Percentiles rank a stretch among this genome's conserved stretches.
phyloP scores from a whole-genome alignment of 2,113 vertebrate species.

The Barbus barbus region DNA sequence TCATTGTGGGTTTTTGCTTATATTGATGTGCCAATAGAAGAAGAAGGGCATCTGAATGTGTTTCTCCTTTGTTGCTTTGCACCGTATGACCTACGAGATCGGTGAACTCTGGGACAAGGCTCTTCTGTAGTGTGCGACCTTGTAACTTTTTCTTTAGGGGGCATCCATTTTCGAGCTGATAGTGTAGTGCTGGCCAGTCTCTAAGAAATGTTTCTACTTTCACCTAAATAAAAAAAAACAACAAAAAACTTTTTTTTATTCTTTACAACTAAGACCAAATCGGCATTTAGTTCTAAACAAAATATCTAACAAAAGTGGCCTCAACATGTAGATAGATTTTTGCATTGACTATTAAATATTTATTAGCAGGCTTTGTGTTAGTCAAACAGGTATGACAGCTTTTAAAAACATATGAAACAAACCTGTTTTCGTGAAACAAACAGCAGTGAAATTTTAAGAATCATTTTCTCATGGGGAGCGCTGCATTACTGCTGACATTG shows the following conservation, averaged over 20 bases:
- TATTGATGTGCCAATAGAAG: constrained; percentile 66
- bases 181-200: too few species aligned
- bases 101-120: constrained; percentile 64
- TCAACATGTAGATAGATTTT: neutral
- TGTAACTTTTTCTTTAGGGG: constrained; percentile 18
- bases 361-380: neutral
- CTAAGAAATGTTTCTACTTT: neutral
- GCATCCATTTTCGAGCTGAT: neutral
- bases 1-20: constrained; percentile 67
- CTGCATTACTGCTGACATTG: neutral
- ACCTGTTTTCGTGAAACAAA: neutral
- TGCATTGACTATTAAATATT: neutral
- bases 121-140: constrained; percentile 30
- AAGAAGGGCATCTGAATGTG: constrained; percentile 67
- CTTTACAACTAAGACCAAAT: neutral
- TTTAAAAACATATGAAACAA: neutral
- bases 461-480: neutral
- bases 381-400: neutral
- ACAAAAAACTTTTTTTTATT: neutral
- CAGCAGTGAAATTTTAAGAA: neutral
- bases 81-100: constrained; percentile 68
- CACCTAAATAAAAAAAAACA: too few species aligned
- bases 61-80: constrained; percentile 66
- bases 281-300: neutral
- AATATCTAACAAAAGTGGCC: neutral